Evolutionary conservation across 2,888 invertebrate genomes (phyloP), one percentile per base, ranked within the genome.

Genomic region (Acleris sparsana): DNA sequence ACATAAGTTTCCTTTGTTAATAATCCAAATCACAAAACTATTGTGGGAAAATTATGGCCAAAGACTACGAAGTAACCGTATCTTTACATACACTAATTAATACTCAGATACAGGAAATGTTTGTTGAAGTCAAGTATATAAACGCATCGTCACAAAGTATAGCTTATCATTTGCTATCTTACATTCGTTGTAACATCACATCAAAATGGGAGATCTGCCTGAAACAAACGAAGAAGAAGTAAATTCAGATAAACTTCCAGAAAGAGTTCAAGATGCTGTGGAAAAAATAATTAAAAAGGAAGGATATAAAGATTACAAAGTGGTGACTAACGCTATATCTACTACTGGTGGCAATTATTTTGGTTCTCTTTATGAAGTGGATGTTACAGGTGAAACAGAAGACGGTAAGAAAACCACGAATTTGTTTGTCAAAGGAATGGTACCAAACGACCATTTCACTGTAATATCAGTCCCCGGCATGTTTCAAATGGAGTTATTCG

Each of bases 311-410:
- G 70, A 69, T 1, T 78, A 76, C 57, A 66, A 76, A 62, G 69
- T 79, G 3, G 25, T 63, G 0, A 73, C 71, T 7, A 76, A 70
- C 0, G 29, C 43, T 3, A 68, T 83, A 0, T 68, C 76, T 0
- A 76, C 82, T 3, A 75, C 79, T 33, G 86, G 87, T 16, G 84
- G 80, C 0, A 86, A 80, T 67, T 87, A 78, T 61, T 70, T 86
- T 1, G 85, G 79, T 3, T 62, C 68, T 4, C 63, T 86, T 2
- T 80, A 75, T 56, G 81, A 80, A 74, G 72, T 85, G 5, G 75
- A 82, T 44, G 70, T 86, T 4, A 79, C 74, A 71, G 87, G 85
- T 9, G 69, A 73, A 72, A 82, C 85, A 0, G 65, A 65, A 5
- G 56, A 73, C 3, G 83, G 80, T 0, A 59, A 71, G 0, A 81